These are phyloP conservation scores for Synanceia verrucosa DNA, from an alignment of 2,797 vertebrate genomes.

Conservation along the genomic window DNA sequence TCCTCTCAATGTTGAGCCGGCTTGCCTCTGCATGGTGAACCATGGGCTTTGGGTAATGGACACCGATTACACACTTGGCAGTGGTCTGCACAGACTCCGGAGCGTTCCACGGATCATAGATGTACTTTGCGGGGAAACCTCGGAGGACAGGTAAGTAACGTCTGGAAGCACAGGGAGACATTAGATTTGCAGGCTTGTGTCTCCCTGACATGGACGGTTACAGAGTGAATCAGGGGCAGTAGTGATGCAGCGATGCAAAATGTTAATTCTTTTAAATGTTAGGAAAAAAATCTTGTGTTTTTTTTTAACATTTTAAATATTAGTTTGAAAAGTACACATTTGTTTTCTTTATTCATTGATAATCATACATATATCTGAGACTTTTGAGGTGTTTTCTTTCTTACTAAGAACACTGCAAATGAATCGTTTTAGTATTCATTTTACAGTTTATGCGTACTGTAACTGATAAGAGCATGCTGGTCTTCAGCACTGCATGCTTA, in stretches of 20 bases:
- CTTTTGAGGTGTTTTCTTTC: not conserved
- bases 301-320: not conserved
- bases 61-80: conserved; percentile 80
- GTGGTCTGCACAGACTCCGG: conserved; percentile 79
- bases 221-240: not conserved
- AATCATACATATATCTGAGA: not conserved
- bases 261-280: not conserved
- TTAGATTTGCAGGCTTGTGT: conserved; percentile 62
- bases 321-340: not conserved
- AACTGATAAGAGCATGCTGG: conserved; percentile 42
- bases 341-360: not conserved
- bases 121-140: conserved; percentile 85
- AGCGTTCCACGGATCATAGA: conserved; percentile 86
- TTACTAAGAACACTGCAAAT: not conserved
- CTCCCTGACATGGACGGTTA: not conserved
- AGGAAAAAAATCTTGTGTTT: not conserved
- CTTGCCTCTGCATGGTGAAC: conserved; percentile 84
- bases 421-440: not conserved
- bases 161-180: conserved; percentile 79
- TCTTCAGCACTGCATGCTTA: conserved; percentile 49
- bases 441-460: conserved; percentile 26
- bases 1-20: conserved; percentile 86
- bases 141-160: conserved; percentile 84
- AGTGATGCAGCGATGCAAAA: not conserved
- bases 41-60: conserved; percentile 85